Percentiles rank a stretch among this genome's conserved stretches.
phyloP scores from a whole-genome alignment of 1,140 invertebrate genomes.

The Drosophila sproati region DNA sequence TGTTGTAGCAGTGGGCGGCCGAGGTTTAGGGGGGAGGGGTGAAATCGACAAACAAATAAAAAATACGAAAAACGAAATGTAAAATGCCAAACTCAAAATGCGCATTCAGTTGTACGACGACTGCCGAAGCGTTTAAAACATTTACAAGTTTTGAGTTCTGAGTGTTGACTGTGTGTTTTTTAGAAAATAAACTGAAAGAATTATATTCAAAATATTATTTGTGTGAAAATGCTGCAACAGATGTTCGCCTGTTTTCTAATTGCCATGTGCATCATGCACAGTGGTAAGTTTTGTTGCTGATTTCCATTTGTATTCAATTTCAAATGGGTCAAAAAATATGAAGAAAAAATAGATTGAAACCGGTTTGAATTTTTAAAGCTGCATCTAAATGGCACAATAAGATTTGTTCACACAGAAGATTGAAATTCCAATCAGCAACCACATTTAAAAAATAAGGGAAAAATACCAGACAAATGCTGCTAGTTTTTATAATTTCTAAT shows the following conservation, averaged over 20 bases:
- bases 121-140: conserved; percentile 41
- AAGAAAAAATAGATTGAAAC: conserved; percentile 24
- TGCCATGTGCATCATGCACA: conserved; percentile 64
- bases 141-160: not conserved
- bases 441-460: too few relatives aligned
- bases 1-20: not conserved
- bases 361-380: conserved; percentile 29
- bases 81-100: conserved; percentile 4
- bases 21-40: too few relatives aligned
- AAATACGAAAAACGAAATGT: not conserved
- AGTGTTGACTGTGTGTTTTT: conserved; percentile 1
- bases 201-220: not conserved
- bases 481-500: too few relatives aligned
- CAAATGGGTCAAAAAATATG: conserved; percentile 22
- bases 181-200: not conserved
- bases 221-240: conserved; percentile 62
- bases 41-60: conserved; percentile 14
- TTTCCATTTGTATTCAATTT: not conserved
- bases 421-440: not conserved
- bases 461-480: too few relatives aligned
- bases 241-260: conserved; percentile 53
- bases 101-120: conserved; percentile 62
- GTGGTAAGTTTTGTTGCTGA: conserved; percentile 50
- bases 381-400: not conserved
- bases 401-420: not conserved